These are phyloP conservation scores for Leptopilina drosophilae DNA, from an alignment of 2,888 invertebrate genomes.

Conservation along the genomic window DNA sequence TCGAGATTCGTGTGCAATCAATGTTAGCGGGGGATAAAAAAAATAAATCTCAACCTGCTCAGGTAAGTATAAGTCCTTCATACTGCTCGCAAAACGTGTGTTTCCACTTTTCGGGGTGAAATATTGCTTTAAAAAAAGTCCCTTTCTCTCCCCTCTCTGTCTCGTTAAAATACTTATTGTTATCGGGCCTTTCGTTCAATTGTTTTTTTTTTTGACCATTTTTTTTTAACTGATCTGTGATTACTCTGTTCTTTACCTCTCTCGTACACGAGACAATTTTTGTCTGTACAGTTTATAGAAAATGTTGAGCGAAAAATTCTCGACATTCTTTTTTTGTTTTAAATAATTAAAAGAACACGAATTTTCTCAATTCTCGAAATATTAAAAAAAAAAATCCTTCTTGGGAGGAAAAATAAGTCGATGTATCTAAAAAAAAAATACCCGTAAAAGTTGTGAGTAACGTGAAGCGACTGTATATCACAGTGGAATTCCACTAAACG, in stretches of 20 bases:
- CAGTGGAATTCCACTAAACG: constrained; percentile 60
- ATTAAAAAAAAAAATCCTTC: not conserved
- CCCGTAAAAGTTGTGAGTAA: constrained; percentile 53
- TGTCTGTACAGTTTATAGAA: constrained; percentile 16
- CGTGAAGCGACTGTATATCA: constrained; percentile 59
- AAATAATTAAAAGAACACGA: not conserved
- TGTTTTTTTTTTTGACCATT: not conserved
- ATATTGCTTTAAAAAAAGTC: not conserved
- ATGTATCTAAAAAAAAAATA: constrained; percentile 22
- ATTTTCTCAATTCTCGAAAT: constrained; percentile 33
- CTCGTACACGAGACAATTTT: constrained; percentile 29
- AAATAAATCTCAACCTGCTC: constrained; percentile 56
- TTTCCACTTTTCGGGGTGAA: constrained; percentile 17
- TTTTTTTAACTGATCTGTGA: constrained; percentile 53
- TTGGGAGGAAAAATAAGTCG: constrained; percentile 23
- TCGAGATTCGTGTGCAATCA: constrained; percentile 54
- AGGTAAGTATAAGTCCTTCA: constrained; percentile 73
- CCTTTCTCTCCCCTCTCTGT: not conserved
- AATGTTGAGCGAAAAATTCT: constrained; percentile 2
- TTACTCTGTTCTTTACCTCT: constrained; percentile 46
- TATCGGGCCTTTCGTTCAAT: constrained; percentile 7
- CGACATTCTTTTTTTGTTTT: constrained; percentile 2
- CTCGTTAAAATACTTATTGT: not conserved
- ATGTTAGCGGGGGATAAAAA: constrained; percentile 24
- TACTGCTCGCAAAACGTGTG: constrained; percentile 61